A percentile compares a stretch with the other conserved stretches of the same genome.
Conservation (phyloP, 2,797 vertebrate species). For the Onychomys leucogaster region DNA sequence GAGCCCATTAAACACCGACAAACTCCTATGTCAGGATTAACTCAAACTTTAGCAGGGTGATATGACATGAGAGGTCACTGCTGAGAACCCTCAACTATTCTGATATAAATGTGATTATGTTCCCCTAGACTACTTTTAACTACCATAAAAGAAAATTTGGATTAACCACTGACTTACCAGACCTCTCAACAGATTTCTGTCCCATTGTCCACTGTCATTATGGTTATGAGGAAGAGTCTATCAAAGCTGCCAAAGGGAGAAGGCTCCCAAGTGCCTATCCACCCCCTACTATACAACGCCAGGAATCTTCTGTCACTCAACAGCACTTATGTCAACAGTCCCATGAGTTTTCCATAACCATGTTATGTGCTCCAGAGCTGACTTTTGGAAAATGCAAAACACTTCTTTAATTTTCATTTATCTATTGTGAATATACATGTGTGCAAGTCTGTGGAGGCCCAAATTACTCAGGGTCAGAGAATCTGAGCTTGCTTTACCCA, state of each 20-base stretch:
- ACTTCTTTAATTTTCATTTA: too few relatives aligned
- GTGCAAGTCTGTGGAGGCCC: background rate
- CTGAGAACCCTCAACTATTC: conserved; percentile 1
- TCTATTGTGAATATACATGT: background rate
- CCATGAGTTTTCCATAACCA: background rate
- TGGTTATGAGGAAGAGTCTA: conserved; percentile 8
- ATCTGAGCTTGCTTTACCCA: too few relatives aligned
- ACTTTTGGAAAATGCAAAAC: too few relatives aligned
- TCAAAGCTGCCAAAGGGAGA: background rate
- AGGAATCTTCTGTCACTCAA: background rate
- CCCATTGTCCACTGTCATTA: background rate
- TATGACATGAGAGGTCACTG: background rate
- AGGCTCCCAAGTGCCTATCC: background rate
- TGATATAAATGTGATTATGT: background rate
- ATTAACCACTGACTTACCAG: background rate
- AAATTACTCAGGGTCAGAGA: too few relatives aligned
- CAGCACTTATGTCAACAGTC: background rate
- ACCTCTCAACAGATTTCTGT: background rate
- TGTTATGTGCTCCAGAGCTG: background rate
- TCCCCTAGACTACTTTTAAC: conserved; percentile 29
- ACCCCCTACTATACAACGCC: background rate
- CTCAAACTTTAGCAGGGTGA: conserved; percentile 6
- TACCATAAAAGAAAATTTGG: conserved; percentile 45
- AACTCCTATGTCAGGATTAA: conserved; percentile 36
- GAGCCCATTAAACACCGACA: background rate